Percentiles rank a stretch among this genome's conserved stretches.
Conservation (phyloP, 2,113 vertebrate species). For the Tychaedon coryphoeus region DNA sequence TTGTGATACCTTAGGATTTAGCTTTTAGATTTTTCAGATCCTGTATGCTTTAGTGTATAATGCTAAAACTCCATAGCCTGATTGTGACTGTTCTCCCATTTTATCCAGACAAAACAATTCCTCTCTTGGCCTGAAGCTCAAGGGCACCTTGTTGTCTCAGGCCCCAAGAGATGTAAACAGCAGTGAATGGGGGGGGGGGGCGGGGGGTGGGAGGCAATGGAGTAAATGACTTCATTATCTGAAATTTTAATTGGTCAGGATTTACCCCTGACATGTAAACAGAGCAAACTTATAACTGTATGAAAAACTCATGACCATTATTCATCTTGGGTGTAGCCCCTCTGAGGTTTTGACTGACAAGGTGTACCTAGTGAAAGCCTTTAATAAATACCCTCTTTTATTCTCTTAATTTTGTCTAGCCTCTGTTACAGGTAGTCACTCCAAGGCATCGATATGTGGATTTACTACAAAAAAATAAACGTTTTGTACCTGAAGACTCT, state of each 20-base stretch:
- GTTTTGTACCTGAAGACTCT: background rate
- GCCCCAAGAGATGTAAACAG: background rate
- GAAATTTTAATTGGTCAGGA: background rate
- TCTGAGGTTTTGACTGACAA: background rate
- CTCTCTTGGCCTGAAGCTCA: background rate
- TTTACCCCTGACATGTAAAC: background rate
- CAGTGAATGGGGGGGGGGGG: background rate
- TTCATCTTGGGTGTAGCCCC: background rate
- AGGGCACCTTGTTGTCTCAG: background rate
- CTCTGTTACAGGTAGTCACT: too few species aligned
- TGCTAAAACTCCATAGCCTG: background rate
- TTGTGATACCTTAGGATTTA: too few species aligned
- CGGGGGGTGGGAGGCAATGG: background rate
- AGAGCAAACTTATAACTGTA: background rate
- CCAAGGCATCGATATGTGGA: background rate
- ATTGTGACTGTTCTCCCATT: background rate
- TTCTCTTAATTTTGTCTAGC: too few species aligned
- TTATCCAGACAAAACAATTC: background rate
- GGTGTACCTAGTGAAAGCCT: too few species aligned
- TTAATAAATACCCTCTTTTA: too few species aligned
- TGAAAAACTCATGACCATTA: rapidly evolving
- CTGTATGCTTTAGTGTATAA: background rate
- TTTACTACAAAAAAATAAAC: background rate
- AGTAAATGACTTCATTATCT: background rate
- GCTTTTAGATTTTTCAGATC: background rate